phyloP scores from a whole-genome alignment of 2,113 vertebrate species.

The Percopsis transmontana region DNA sequence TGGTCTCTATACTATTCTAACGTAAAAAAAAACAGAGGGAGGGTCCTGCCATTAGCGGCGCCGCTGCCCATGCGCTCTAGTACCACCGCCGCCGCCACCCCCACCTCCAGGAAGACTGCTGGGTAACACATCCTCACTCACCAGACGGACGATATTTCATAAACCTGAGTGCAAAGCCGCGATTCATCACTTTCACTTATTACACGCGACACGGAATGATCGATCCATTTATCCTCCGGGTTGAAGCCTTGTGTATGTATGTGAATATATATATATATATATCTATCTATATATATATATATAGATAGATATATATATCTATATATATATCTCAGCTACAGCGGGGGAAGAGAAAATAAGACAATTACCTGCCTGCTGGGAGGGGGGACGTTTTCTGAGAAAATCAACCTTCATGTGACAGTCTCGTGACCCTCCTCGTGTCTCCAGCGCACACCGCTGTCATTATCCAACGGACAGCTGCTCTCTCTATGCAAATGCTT shows the following conservation, averaged over 20 bases:
- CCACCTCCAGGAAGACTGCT: too few species aligned
- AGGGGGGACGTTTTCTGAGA: slow-evolving; percentile 48
- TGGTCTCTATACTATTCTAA: slow-evolving; percentile 56
- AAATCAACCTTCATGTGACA: slow-evolving; percentile 57
- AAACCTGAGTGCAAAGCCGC: slow-evolving; percentile 60
- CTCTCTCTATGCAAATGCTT: slow-evolving; percentile 24
- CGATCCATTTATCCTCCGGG: slow-evolving; percentile 60
- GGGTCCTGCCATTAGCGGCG: background rate
- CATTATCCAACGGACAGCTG: slow-evolving; percentile 33
- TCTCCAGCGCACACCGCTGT: slow-evolving; percentile 46
- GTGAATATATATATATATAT: slow-evolving; percentile 48
- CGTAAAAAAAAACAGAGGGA: too few species aligned
- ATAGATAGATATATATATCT: slow-evolving; percentile 54
- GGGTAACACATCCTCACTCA: slow-evolving; percentile 2
- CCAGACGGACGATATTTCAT: slow-evolving; percentile 67
- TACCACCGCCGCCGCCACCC: too few species aligned
- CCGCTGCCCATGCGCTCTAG: too few species aligned
- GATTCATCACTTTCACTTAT: slow-evolving; percentile 71
- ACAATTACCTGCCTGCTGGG: slow-evolving; percentile 49
- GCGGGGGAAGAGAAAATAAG: slow-evolving; percentile 5
- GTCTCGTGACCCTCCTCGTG: slow-evolving; percentile 30
- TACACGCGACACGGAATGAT: slow-evolving; percentile 67
- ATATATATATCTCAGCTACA: slow-evolving; percentile 28
- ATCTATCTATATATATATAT: slow-evolving; percentile 13
- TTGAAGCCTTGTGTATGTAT: slow-evolving; percentile 58